A percentile compares a stretch with the other conserved stretches of the same genome.
Conservation (phyloP, 2,888 invertebrate genomes). For the Tachina grossa region DNA sequence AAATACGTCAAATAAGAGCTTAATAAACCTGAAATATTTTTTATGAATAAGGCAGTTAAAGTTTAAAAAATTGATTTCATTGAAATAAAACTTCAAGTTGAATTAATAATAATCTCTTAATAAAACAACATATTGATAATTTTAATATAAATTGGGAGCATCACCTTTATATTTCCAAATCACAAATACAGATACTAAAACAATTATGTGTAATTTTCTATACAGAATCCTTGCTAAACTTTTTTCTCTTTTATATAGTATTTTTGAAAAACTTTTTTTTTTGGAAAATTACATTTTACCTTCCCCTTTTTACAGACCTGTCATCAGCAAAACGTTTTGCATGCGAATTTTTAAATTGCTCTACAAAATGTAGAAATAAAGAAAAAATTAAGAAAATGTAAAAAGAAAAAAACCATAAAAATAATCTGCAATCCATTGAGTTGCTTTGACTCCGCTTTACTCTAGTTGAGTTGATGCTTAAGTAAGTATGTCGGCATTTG, state of each 20-base stretch:
- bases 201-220: neutral
- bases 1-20: no score
- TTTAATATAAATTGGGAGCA: no score
- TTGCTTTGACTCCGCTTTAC: neutral
- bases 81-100: no score
- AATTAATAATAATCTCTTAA: no score
- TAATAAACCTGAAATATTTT: no score
- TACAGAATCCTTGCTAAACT: neutral
- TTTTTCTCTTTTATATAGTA: neutral
- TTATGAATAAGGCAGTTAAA: no score
- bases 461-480: conserved; percentile 6
- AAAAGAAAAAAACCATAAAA: conserved; percentile 3
- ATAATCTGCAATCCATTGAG: conserved; percentile 32
- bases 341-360: conserved; percentile 15
- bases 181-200: no score
- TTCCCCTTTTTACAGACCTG: neutral
- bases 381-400: neutral
- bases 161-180: no score
- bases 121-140: no score
- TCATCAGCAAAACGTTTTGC: conserved; percentile 28
- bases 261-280: neutral
- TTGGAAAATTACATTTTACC: neutral
- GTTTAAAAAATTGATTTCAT: no score
- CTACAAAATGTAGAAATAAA: neutral
- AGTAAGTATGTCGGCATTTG: neutral